A percentile compares a stretch with the other conserved stretches of the same genome.
phyloP scores from a whole-genome alignment of 1,140 invertebrate species.

The Cydia pomonella region DNA sequence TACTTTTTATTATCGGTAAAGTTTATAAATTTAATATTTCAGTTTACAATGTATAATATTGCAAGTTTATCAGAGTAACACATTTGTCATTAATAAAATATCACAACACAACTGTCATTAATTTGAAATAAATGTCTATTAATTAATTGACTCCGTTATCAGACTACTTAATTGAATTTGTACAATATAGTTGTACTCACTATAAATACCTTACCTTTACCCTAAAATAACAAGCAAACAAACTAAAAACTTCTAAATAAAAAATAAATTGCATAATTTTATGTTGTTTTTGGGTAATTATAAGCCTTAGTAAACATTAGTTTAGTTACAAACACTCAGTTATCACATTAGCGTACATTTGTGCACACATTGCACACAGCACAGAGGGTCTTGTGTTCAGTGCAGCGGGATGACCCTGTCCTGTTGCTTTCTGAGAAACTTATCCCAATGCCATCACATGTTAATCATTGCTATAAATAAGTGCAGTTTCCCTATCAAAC shows the following conservation, averaged over 20 bases:
- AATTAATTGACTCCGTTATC: not conserved
- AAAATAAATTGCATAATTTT: too few relatives aligned
- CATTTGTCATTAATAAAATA: not conserved
- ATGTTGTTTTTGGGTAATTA: too few relatives aligned
- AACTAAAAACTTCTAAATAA: too few relatives aligned
- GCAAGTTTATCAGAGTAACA: not conserved
- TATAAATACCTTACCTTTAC: too few relatives aligned
- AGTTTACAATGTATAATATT: not conserved
- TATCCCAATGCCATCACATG: not conserved
- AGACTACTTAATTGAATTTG: not conserved
- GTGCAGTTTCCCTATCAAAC: too few relatives aligned
- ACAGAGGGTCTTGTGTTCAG: conserved; percentile 18
- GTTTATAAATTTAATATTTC: too few relatives aligned
- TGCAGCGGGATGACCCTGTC: conserved; percentile 26
- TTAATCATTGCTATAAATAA: not conserved
- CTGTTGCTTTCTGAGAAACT: not conserved
- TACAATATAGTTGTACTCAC: not conserved
- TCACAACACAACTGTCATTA: not conserved
- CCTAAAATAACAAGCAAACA: too few relatives aligned
- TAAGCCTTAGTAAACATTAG: not conserved
- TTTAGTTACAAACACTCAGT: not conserved
- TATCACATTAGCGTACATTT: conserved; percentile 20
- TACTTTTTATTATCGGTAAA: too few relatives aligned
- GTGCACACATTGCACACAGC: conserved; percentile 1
- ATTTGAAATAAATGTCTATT: not conserved